phyloP scores from a whole-genome alignment of 2,888 invertebrate species.

The Acronicta leporina region DNA sequence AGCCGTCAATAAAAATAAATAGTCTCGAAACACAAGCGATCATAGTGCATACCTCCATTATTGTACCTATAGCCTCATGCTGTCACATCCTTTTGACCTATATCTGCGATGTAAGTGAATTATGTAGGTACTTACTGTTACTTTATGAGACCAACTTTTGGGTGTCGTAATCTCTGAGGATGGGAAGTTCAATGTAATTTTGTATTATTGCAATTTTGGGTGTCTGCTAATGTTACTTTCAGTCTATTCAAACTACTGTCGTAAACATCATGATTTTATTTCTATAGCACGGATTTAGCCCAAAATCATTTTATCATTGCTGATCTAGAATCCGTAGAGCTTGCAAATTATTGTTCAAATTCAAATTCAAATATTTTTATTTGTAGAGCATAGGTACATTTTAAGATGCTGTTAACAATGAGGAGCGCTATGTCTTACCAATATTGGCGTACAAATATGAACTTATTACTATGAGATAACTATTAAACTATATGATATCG shows the following conservation, averaged over 20 bases:
- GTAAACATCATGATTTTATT: not conserved
- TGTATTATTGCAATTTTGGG: conserved; percentile 3
- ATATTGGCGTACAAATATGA: too few relatives aligned
- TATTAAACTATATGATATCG: too few relatives aligned
- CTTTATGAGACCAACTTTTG: conserved; percentile 50
- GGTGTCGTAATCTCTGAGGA: conserved; percentile 25
- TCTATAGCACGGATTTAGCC: too few relatives aligned
- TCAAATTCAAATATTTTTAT: too few relatives aligned
- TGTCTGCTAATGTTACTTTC: not conserved
- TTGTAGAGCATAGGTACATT: too few relatives aligned
- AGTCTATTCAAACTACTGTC: too few relatives aligned
- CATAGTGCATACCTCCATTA: conserved; percentile 56
- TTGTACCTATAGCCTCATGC: not conserved
- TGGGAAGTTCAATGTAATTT: conserved; percentile 16
- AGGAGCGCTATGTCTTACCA: too few relatives aligned
- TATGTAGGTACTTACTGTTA: conserved; percentile 47
- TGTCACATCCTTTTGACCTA: conserved; percentile 55
- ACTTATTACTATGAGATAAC: too few relatives aligned
- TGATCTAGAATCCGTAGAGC: too few relatives aligned
- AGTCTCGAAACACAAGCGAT: conserved; percentile 40
- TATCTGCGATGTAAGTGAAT: conserved; percentile 56
- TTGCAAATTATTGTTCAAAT: too few relatives aligned
- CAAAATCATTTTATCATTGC: too few relatives aligned
- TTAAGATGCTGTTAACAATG: too few relatives aligned
- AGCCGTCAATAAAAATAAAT: conserved; percentile 52